Evolutionary conservation across 2,797 vertebrate species (phyloP).

Genomic region (Bovichtus variegatus): DNA sequence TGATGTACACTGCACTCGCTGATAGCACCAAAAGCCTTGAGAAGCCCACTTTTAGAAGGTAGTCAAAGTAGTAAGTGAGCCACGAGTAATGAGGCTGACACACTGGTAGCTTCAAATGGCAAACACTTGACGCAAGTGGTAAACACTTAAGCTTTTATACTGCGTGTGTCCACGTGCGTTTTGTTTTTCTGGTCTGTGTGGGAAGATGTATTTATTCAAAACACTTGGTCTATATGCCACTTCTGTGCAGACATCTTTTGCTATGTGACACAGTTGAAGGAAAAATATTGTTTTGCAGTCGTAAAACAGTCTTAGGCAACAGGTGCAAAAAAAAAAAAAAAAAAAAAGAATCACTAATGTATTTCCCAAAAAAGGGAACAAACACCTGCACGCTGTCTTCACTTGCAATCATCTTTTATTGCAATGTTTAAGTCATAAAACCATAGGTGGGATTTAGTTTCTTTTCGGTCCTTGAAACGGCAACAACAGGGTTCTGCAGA

Average conservation of each 20-base stretch:
- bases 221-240: neutral
- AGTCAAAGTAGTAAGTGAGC: conserved; percentile 11
- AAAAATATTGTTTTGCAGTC: neutral
- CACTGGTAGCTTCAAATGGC: conserved; percentile 13
- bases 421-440: conserved; percentile 25
- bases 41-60: neutral
- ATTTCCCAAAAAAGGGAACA: conserved; percentile 17
- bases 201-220: neutral
- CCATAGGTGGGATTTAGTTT: conserved; percentile 15
- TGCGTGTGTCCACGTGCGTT: neutral
- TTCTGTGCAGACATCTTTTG: neutral
- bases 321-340: conserved; percentile 8
- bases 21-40: neutral
- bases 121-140: conserved; percentile 16
- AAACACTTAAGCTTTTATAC: conserved; percentile 1
- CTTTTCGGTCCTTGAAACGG: conserved; percentile 13
- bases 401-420: conserved; percentile 49
- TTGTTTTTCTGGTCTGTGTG: neutral
- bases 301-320: neutral
- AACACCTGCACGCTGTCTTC: conserved; percentile 19
- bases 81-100: conserved; percentile 13
- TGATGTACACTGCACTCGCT: conserved; percentile 12
- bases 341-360: conserved; percentile 11
- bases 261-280: neutral
- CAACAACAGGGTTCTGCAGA: neutral